A percentile compares a stretch with the other conserved stretches of the same genome.
These are phyloP conservation scores for Periplaneta americana DNA, from an alignment of 1,140 invertebrate genomes.

Conservation along the genomic window DNA sequence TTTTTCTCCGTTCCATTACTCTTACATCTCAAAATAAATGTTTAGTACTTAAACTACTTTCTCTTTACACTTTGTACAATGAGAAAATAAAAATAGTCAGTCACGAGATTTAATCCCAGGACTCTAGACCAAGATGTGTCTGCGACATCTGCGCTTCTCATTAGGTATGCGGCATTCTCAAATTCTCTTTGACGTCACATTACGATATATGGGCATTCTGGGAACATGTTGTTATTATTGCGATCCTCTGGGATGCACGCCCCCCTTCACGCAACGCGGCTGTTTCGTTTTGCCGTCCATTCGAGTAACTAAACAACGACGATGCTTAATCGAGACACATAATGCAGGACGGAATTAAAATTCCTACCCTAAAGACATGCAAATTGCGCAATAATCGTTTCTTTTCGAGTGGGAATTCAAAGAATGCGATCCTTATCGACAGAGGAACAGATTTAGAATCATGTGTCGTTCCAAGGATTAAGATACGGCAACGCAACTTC, in stretches of 20 bases:
- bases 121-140: too few relatives aligned
- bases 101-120: too few relatives aligned
- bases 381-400: background rate
- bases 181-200: background rate
- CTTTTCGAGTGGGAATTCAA: background rate
- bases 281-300: background rate
- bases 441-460: background rate
- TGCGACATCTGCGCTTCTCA: too few relatives aligned
- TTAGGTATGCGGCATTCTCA: background rate
- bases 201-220: background rate
- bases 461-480: background rate
- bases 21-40: too few relatives aligned
- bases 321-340: background rate
- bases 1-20: too few relatives aligned
- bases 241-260: background rate
- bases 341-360: background rate
- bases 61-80: too few relatives aligned
- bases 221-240: background rate
- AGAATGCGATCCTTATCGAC: background rate
- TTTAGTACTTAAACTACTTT: too few relatives aligned
- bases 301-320: background rate
- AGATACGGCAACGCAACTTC: too few relatives aligned
- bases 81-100: too few relatives aligned
- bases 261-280: background rate
- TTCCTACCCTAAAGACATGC: background rate